A percentile compares a stretch with the other conserved stretches of the same genome.
Conservation (phyloP, 2,888 invertebrate species). For the Matsumyia berberina region DNA sequence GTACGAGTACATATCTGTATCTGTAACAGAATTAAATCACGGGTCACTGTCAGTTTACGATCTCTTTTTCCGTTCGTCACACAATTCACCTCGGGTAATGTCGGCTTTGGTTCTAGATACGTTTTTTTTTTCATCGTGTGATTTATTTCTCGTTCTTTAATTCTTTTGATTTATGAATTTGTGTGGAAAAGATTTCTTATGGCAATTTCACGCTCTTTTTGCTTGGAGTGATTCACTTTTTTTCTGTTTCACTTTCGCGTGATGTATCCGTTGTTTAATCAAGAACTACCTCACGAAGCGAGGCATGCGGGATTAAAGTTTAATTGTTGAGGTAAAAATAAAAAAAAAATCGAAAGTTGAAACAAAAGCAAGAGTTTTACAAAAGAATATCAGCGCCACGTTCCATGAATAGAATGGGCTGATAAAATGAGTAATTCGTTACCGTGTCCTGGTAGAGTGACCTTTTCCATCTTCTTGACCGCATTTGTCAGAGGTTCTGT, state of each 20-base stretch:
- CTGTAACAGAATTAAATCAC: slow-evolving; percentile 31
- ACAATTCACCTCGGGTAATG: slow-evolving; percentile 33
- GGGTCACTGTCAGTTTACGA: slow-evolving; percentile 37
- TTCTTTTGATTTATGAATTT: slow-evolving; percentile 33
- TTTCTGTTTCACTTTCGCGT: slow-evolving; percentile 33
- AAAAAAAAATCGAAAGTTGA: slow-evolving; percentile 33
- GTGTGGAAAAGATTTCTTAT: slow-evolving; percentile 13
- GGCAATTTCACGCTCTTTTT: slow-evolving; percentile 50
- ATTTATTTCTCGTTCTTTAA: not conserved
- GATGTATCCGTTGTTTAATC: slow-evolving; percentile 25
- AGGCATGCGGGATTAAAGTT: slow-evolving; percentile 42
- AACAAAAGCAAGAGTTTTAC: slow-evolving; percentile 60
- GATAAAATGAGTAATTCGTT: slow-evolving; percentile 37
- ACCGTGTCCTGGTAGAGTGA: slow-evolving; percentile 53
- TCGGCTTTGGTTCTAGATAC: slow-evolving; percentile 20
- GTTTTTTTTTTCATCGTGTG: not conserved
- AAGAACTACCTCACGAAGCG: slow-evolving; percentile 31
- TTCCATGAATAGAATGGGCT: not conserved
- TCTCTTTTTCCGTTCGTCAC: slow-evolving; percentile 40
- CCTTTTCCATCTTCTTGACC: slow-evolving; percentile 64
- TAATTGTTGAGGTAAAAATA: slow-evolving; percentile 3
- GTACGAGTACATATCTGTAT: slow-evolving; percentile 28
- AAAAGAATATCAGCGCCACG: not conserved
- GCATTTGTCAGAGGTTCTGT: slow-evolving; percentile 61
- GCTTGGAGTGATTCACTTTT: slow-evolving; percentile 27